Percentiles rank a stretch among this genome's conserved stretches.
These are phyloP conservation scores for Amiota communis DNA, from an alignment of 2,888 invertebrate species.

Conservation along the genomic window DNA sequence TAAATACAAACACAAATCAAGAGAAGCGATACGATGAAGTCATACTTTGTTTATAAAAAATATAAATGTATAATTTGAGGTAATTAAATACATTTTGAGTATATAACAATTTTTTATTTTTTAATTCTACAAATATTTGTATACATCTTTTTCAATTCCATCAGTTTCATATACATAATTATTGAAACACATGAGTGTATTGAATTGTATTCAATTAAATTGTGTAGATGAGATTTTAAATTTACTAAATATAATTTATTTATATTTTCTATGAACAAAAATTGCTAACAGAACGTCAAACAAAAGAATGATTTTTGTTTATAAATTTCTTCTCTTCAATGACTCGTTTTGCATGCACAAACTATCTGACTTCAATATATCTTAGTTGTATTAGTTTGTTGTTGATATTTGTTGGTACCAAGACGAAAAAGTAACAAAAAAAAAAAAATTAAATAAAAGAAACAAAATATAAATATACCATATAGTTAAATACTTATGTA, in stretches of 20 bases:
- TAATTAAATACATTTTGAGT: background rate
- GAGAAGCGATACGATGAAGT: background rate
- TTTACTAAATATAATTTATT: no score
- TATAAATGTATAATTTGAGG: background rate
- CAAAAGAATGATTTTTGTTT: background rate
- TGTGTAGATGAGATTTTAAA: no score
- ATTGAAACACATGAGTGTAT: no score
- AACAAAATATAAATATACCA: background rate
- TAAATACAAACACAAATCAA: background rate
- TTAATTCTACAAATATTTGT: no score
- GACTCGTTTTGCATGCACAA: slow-evolving; percentile 9
- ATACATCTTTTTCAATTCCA: no score
- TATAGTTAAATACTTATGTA: no score
- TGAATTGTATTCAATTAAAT: no score
- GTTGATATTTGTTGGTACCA: background rate
- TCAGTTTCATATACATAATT: no score
- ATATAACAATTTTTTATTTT: no score
- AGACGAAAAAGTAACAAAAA: background rate
- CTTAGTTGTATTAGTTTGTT: no score
- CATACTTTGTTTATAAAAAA: background rate
- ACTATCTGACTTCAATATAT: background rate
- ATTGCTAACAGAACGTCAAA: no score
- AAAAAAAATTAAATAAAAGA: background rate
- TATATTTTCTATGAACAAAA: no score
- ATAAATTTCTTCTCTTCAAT: background rate